Conservation (phyloP, 1,140 invertebrate species). For the Listronotus oregonensis region DNA sequence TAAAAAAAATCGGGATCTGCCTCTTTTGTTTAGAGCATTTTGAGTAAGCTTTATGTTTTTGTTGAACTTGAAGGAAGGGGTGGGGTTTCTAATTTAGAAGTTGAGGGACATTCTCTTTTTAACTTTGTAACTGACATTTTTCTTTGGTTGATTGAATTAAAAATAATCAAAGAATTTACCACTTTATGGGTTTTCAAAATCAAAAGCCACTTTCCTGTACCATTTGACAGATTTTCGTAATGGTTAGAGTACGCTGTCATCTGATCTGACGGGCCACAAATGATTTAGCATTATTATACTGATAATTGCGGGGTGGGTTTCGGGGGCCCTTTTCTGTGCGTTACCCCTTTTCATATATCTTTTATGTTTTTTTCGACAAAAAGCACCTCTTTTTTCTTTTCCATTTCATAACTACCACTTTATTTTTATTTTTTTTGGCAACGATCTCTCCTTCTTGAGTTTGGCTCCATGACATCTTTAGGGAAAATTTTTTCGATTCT, state of each 20-base stretch:
- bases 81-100: not conserved
- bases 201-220: too few species aligned
- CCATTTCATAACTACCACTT: not conserved
- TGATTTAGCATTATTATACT: too few species aligned
- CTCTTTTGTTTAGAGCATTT: too few species aligned
- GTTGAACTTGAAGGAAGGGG: too few species aligned
- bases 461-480: slow-evolving; percentile 35
- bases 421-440: not conserved
- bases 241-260: too few species aligned
- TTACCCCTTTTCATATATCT: not conserved
- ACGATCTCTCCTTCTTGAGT: not conserved
- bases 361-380: not conserved
- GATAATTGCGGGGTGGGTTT: not conserved
- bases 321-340: not conserved
- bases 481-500: slow-evolving; percentile 44
- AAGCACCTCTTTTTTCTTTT: not conserved
- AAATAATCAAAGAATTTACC: not conserved
- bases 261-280: too few species aligned
- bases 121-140: not conserved
- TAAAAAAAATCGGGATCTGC: too few species aligned
- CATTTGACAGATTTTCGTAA: too few species aligned
- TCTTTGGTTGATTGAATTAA: not conserved
- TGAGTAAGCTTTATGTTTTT: too few species aligned
- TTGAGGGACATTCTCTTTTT: not conserved
- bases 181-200: too few species aligned